Percentiles rank a stretch among this genome's conserved stretches.
phyloP scores from a whole-genome alignment of 1,140 invertebrate genomes.

The Leguminivora glycinivorella region DNA sequence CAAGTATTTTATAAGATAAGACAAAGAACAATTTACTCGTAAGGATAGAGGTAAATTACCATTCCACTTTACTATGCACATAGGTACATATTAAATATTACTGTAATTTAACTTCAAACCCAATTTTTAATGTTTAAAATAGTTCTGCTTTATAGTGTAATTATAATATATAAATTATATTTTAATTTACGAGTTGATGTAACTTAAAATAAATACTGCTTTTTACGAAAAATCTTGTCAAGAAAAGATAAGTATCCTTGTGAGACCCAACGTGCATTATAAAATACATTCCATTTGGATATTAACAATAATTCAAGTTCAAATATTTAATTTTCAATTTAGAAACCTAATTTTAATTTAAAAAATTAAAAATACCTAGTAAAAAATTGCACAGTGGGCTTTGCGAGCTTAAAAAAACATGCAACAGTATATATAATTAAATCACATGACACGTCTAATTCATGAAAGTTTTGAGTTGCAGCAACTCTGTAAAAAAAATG shows the following conservation, averaged over 20 bases:
- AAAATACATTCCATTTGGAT: no score
- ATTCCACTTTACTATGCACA: constrained; percentile 17
- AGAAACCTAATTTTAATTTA: no score
- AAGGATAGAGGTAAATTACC: constrained; percentile 4
- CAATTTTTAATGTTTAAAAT: not conserved
- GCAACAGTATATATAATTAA: no score
- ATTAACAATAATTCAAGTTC: no score
- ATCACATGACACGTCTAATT: no score
- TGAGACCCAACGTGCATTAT: not conserved
- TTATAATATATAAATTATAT: not conserved
- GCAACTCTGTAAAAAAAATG: no score
- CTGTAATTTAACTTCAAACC: not conserved
- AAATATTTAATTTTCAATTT: no score
- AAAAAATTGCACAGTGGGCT: not conserved
- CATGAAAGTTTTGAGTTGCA: no score
- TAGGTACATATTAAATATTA: not conserved
- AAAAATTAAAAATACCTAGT: no score
- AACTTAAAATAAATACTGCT: not conserved
- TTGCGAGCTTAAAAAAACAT: not conserved
- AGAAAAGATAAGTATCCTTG: no score
- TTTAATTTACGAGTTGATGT: constrained; percentile 3
- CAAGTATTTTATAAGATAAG: constrained; percentile 5
- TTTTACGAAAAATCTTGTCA: not conserved
- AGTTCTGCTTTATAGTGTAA: not conserved
- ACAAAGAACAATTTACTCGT: not conserved